Evolutionary conservation across 2,113 vertebrate genomes (phyloP).

Genomic region (Balaeniceps rex): DNA sequence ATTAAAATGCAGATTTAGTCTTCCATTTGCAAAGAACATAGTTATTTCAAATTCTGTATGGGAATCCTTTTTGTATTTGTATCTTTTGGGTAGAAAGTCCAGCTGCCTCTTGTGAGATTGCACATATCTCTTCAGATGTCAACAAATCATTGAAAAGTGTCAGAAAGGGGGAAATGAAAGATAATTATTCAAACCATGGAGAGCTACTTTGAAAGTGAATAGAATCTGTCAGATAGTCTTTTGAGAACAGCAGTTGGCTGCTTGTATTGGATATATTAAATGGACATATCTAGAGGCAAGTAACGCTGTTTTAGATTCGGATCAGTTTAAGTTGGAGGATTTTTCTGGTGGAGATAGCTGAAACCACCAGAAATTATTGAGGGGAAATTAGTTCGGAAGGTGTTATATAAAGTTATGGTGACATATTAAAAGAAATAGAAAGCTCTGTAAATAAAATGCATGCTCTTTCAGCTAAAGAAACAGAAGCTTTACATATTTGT

Average conservation of each 20-base stretch:
- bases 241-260: constrained; percentile 78
- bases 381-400: constrained; percentile 1
- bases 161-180: constrained; percentile 76
- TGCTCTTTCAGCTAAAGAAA: background rate
- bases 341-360: background rate
- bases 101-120: constrained; percentile 76
- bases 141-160: constrained; percentile 78
- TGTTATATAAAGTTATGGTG: background rate
- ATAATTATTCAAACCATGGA: constrained; percentile 75
- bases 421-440: background rate
- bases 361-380: constrained; percentile 20
- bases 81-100: constrained; percentile 73
- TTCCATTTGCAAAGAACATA: constrained; percentile 72
- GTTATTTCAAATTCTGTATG: constrained; percentile 78
- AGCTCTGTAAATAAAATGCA: constrained; percentile 16
- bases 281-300: constrained; percentile 70
- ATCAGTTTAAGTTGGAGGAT: constrained; percentile 36
- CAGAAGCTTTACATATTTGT: background rate
- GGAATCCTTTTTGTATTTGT: constrained; percentile 76
- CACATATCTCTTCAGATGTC: constrained; percentile 78
- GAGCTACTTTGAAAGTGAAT: constrained; percentile 81
- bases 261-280: constrained; percentile 71
- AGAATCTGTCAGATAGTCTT: constrained; percentile 78
- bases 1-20: constrained; percentile 76
- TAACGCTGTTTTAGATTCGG: constrained; percentile 44